These are phyloP conservation scores for Orthosia gothica DNA, from an alignment of 2,888 invertebrate genomes.

Conservation along the genomic window DNA sequence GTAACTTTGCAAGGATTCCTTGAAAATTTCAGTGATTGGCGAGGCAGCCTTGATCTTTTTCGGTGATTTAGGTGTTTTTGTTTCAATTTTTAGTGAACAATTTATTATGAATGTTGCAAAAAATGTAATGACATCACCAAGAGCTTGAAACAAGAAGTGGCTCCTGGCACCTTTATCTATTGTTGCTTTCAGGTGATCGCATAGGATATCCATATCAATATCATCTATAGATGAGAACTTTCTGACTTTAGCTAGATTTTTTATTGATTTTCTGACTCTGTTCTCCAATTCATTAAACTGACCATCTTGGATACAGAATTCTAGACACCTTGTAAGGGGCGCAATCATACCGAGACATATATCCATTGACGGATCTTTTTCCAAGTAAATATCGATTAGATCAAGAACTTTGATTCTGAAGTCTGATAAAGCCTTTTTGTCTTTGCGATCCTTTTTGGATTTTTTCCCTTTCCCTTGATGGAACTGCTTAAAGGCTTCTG, in stretches of 20 bases:
- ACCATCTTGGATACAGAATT: conserved; percentile 93
- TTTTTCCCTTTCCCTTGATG: conserved; percentile 90
- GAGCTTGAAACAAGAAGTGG: conserved; percentile 92
- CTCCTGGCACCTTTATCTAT: conserved; percentile 93
- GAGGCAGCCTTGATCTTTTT: conserved; percentile 80
- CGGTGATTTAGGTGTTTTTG: conserved; percentile 74
- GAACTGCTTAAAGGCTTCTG: conserved; percentile 94
- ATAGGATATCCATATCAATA: conserved; percentile 90
- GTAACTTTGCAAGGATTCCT: conserved; percentile 90
- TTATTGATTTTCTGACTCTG: conserved; percentile 92
- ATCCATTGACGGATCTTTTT: conserved; percentile 93
- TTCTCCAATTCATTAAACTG: conserved; percentile 93
- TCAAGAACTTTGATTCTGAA: conserved; percentile 95
- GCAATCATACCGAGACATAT: conserved; percentile 93
- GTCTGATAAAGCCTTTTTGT: conserved; percentile 93
- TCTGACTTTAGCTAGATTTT: conserved; percentile 91
- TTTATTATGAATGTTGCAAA: conserved; percentile 93
- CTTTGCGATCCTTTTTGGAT: conserved; percentile 91
- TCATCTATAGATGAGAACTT: conserved; percentile 92
- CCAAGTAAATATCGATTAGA: conserved; percentile 94
- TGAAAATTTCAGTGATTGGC: conserved; percentile 88
- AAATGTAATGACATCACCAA: conserved; percentile 92
- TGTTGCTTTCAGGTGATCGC: conserved; percentile 90
- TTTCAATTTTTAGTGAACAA: conserved; percentile 91
- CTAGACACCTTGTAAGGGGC: conserved; percentile 93